A percentile compares a stretch with the other conserved stretches of the same genome.
Conservation (phyloP, 2,888 invertebrate species). For the Sericinus montela region DNA sequence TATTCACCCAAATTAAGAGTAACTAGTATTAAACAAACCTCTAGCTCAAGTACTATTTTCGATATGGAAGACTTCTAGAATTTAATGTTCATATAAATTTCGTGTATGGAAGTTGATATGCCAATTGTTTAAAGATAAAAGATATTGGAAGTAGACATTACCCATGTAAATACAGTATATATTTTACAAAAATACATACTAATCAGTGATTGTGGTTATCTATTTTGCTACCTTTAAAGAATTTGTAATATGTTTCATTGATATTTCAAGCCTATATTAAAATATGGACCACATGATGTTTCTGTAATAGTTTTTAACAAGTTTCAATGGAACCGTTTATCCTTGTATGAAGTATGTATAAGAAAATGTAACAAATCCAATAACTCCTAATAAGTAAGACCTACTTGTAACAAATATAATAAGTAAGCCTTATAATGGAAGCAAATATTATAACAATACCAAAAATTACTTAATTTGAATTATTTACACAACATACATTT, state of each 20-base stretch:
- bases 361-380: slow-evolving; percentile 43
- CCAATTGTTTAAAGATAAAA: slow-evolving; percentile 67
- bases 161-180: slow-evolving; percentile 62
- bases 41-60: slow-evolving; percentile 70
- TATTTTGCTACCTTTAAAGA: slow-evolving; percentile 53
- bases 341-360: slow-evolving; percentile 21
- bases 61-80: slow-evolving; percentile 77
- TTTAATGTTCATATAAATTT: slow-evolving; percentile 62
- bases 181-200: slow-evolving; percentile 78
- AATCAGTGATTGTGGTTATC: slow-evolving; percentile 59
- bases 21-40: slow-evolving; percentile 48
- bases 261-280: slow-evolving; percentile 63
- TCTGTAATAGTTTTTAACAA: slow-evolving; percentile 22
- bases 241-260: slow-evolving; percentile 73
- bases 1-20: slow-evolving; percentile 50
- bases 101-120: slow-evolving; percentile 77
- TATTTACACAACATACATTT: slow-evolving; percentile 60
- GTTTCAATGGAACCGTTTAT: slow-evolving; percentile 26
- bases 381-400: slow-evolving; percentile 37
- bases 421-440: slow-evolving; percentile 67
- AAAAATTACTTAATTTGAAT: slow-evolving; percentile 57
- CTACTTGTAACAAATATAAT: slow-evolving; percentile 60
- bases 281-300: slow-evolving; percentile 56
- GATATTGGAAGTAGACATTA: slow-evolving; percentile 67
- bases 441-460: slow-evolving; percentile 72